Conservation (phyloP, 2,888 invertebrate species). For the Lasioglossum figueresi region DNA sequence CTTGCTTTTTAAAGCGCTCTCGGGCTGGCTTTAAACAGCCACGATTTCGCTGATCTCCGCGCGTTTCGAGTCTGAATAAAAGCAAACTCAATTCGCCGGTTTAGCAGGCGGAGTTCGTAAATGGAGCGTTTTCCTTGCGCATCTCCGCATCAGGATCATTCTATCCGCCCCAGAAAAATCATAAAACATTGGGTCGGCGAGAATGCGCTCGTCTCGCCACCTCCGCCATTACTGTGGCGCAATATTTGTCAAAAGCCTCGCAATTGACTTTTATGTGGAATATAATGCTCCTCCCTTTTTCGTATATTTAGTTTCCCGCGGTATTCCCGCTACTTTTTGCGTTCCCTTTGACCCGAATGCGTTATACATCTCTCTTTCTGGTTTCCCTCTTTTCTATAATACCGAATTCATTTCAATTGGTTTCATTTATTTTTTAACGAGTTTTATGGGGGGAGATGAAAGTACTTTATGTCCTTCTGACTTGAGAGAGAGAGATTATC, state of each 20-base stretch:
- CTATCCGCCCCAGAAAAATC: slow-evolving; percentile 46
- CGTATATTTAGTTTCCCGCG: not conserved
- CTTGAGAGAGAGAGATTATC: no score
- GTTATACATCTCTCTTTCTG: not conserved
- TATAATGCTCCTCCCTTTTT: not conserved
- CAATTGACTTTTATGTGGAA: not conserved
- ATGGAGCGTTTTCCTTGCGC: slow-evolving; percentile 37
- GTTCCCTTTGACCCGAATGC: not conserved
- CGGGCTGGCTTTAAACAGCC: slow-evolving; percentile 28
- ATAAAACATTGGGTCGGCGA: slow-evolving; percentile 49
- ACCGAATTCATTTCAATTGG: not conserved
- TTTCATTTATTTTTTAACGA: not conserved
- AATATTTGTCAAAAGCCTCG: slow-evolving; percentile 63
- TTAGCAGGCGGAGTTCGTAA: slow-evolving; percentile 38
- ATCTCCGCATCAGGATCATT: slow-evolving; percentile 29
- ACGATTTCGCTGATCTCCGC: slow-evolving; percentile 29
- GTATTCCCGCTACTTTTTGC: not conserved
- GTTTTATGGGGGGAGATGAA: not conserved
- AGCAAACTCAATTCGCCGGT: slow-evolving; percentile 40
- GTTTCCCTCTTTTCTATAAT: not conserved
- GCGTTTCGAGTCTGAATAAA: slow-evolving; percentile 38
- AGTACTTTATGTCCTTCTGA: not conserved
- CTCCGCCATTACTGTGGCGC: slow-evolving; percentile 36
- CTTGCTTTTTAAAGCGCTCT: slow-evolving; percentile 27
- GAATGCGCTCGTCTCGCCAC: slow-evolving; percentile 63